These are phyloP conservation scores for Bactericera cockerelli DNA, from an alignment of 1,140 invertebrate species.

Conservation along the genomic window DNA sequence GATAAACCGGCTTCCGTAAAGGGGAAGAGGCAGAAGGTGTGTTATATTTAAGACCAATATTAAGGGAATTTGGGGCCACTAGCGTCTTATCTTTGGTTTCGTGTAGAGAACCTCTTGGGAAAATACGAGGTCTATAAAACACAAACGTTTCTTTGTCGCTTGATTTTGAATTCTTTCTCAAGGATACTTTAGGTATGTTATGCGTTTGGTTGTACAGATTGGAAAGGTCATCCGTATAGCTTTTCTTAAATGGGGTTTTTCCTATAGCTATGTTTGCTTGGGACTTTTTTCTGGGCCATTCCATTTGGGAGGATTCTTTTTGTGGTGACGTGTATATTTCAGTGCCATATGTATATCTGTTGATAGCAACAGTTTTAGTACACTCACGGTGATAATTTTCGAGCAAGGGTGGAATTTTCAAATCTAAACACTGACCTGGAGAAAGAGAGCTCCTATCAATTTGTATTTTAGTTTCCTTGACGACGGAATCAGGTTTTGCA, in stretches of 20 bases:
- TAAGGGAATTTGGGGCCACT: no score
- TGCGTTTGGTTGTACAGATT: constrained; percentile 1
- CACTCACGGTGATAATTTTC: background rate
- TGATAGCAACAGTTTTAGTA: background rate
- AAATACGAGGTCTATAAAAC: background rate
- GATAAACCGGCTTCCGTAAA: background rate
- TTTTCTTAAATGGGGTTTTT: no score
- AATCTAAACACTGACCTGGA: background rate
- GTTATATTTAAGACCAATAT: no score
- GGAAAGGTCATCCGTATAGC: background rate
- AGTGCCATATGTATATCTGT: background rate
- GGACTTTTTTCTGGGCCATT: no score
- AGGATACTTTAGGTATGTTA: background rate
- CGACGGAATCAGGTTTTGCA: no score
- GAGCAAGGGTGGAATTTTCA: background rate
- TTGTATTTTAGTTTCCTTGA: no score
- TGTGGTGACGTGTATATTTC: background rate
- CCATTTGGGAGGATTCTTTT: background rate
- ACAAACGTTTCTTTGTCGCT: constrained; percentile 3
- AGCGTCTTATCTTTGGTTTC: no score
- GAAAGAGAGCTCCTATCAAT: background rate
- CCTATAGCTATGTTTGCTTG: no score
- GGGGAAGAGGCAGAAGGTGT: background rate
- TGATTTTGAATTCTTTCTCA: background rate
- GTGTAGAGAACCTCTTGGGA: no score